A percentile compares a stretch with the other conserved stretches of the same genome.
These are phyloP conservation scores for Poecilus cupreus DNA, from an alignment of 2,888 invertebrate genomes.

Conservation along the genomic window DNA sequence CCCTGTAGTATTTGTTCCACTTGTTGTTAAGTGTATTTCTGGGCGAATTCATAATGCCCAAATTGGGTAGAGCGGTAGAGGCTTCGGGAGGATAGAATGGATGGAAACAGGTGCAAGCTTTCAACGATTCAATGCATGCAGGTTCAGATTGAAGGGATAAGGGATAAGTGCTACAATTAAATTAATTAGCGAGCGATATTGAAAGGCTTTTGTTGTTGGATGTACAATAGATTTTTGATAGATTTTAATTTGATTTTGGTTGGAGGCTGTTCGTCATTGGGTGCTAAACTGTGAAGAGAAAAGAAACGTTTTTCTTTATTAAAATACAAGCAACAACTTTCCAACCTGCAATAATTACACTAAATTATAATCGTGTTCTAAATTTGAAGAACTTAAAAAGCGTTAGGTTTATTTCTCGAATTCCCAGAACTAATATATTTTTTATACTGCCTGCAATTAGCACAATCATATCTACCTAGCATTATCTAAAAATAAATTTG, in stretches of 20 bases:
- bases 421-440: background rate
- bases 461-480: background rate
- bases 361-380: no score
- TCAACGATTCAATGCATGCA: background rate
- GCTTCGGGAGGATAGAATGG: no score
- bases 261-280: background rate
- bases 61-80: no score
- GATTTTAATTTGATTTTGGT: constrained; percentile 44
- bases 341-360: no score
- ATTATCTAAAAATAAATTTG: constrained; percentile 31
- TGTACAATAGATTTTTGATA: constrained; percentile 29
- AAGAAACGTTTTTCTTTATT: no score
- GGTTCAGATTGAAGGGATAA: constrained; percentile 1
- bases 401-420: background rate
- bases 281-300: constrained; percentile 6
- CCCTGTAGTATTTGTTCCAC: no score
- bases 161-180: constrained; percentile 46
- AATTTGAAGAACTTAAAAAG: background rate
- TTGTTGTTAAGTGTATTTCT: no score
- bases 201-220: constrained; percentile 34
- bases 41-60: no score
- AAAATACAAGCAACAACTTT: no score
- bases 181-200: constrained; percentile 29
- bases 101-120: constrained; percentile 8
- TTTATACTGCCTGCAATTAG: background rate